Evolutionary conservation across 2,797 vertebrate species (phyloP).

Genomic region (Dromococcyx pavoninus): DNA sequence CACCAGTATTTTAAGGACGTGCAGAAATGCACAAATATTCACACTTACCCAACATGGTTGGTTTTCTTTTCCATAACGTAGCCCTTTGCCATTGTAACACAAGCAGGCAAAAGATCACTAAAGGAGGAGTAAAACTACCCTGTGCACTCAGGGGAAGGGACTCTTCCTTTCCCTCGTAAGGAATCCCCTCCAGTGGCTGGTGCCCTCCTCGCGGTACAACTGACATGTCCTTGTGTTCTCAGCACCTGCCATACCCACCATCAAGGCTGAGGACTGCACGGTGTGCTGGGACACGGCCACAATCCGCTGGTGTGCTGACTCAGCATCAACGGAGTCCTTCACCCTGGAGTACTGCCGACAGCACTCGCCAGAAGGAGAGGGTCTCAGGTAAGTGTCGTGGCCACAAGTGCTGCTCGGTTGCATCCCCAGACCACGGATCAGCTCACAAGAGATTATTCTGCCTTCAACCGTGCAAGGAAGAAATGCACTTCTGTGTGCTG

Average conservation of each 20-base stretch:
- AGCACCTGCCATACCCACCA: conserved; percentile 89
- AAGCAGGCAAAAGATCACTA: background rate
- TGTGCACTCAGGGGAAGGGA: background rate
- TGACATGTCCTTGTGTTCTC: conserved; percentile 23
- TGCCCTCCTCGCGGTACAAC: accelerated
- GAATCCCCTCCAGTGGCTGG: background rate
- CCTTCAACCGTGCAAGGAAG: background rate
- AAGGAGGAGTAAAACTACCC: background rate
- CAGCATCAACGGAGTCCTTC: conserved; percentile 78
- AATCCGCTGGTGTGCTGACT: conserved; percentile 82
- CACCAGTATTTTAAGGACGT: background rate
- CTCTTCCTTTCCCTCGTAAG: background rate
- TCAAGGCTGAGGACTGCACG: conserved; percentile 84
- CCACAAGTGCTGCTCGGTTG: accelerated
- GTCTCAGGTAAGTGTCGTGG: conserved; percentile 85
- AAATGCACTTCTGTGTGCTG: background rate
- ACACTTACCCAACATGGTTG: background rate
- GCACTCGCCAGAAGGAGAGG: conserved; percentile 90
- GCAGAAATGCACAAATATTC: background rate
- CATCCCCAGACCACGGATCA: accelerated
- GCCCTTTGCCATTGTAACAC: background rate
- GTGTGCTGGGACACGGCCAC: conserved; percentile 89
- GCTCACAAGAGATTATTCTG: background rate
- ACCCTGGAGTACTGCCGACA: conserved; percentile 94
- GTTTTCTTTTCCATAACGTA: background rate